Evolutionary conservation across 2,113 vertebrate genomes (phyloP), one percentile per base, ranked within the genome.

Genomic region (Solea solea): DNA sequence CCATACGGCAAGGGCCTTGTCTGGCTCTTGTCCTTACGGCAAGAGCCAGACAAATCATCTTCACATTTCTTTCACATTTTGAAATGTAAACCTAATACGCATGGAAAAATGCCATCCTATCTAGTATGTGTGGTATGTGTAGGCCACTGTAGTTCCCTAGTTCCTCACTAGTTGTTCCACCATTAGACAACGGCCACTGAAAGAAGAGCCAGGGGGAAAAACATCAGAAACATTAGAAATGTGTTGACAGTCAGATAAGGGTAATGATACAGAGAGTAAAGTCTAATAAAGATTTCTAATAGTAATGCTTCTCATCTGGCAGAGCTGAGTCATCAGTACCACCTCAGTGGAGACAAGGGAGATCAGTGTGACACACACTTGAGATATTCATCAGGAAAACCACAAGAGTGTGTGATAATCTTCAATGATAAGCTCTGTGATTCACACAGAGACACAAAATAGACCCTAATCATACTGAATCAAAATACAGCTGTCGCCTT

Each of bases 401-500:
- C 54, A 25, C 16, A 51, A 76, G 65, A 67, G 76, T 67, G 76
- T 76, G 72, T 71, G 81, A 62, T 80, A 57, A 61, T 64, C 68
- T 78, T 56, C 45, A 28, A 25, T 68, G 70, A 81, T 81, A 59
- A 83, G 62, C 65, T 80, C 69, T 63, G 52, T 68, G 72, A 85
- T 80, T 86, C 82, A 82, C 76, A 72, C 49, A 2, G 74, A 77
- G 68, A 69, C 80, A 81, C 76, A 73, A 74, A 89, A 21, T 80
- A 84, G 74, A 86, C 82, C 72, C 58, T 64, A 77, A 89, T 90
- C 76, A 80, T 21, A 48, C 34, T 7, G 46, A 79, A 89, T 81
- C 74, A 85, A 78, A 89, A 85, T 85, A 86, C 86, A 88, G 88
- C 87, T 90, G 87, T 78, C 76, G 55, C 56, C 46, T 69, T 66